Base-by-base conservation (phyloP, 1,140 invertebrate species). In the Microplitis mediator region DNA sequence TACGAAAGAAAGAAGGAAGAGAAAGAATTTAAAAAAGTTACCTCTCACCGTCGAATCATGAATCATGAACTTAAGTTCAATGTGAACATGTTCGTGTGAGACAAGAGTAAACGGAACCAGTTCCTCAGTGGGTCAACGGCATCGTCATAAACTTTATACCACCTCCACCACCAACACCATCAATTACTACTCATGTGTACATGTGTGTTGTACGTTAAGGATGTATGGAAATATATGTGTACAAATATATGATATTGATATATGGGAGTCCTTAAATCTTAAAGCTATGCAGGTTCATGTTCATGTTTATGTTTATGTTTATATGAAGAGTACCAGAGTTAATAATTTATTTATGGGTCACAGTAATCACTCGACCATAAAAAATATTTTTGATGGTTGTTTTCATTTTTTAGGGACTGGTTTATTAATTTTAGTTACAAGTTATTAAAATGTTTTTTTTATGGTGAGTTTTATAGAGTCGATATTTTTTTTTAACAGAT, bases 121-220 rank as follows among this genome's bases (percentile, higher is more conserved):
- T 86, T 82, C 62, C 74, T 85, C 78, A 87, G 85, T 87, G 82
- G 86, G 86, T 87, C 86, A 87, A 83, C 82, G 81, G 84, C 81
- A 77, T 66, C 65, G 39, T 32, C 56, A 31, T 23, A 8, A 31
- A 31, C 23, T 58, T 58, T 23, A 31, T 58, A 58, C 56, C 56
- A 64, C 34, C 62, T 23, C 36, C 36, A 23, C 63, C 39, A 64
- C 62, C 62, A 64, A n/a, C 62, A 73, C 71, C n/a, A 8, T 70
- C 13, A 16, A 45, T 34, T 14, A 39, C 32, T 5, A 5, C 35
- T 4, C 62, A 23, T 45, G 5, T 45, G 39, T 9, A 45, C 39
- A 45, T 45, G 0, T 45, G 39, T 45, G 36, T 39, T 3, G 39
- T 45, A 45, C 8, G 39, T 45, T 45, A 11, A 9, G 11, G 11